Percentiles rank a stretch among this genome's conserved stretches.
Evolutionary conservation across 2,888 invertebrate species (phyloP).

Genomic region (Leptinotarsa peninsularis): DNA sequence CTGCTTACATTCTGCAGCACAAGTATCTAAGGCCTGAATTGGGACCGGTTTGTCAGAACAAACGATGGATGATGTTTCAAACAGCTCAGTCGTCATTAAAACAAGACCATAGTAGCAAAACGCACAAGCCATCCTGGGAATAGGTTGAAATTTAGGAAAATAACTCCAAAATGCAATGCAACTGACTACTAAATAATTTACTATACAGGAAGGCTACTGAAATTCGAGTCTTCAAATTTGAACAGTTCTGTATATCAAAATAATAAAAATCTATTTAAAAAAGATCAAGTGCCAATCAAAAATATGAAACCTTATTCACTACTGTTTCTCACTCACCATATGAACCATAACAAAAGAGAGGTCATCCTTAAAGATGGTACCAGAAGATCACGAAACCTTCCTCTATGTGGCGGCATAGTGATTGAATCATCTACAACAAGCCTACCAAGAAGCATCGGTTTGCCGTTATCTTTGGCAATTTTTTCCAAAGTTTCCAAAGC

Average conservation of each 20-base stretch:
- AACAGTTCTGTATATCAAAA: too few species aligned
- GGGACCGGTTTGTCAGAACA: conserved; percentile 60
- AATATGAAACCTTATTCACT: background rate
- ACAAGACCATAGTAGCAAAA: conserved; percentile 97
- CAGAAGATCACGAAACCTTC: conserved; percentile 78
- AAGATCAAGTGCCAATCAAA: too few species aligned
- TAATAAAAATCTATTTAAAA: too few species aligned
- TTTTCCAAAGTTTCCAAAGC: conserved; percentile 87
- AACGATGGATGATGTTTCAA: conserved; percentile 73
- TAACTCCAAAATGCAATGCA: too few species aligned
- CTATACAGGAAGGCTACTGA: too few species aligned
- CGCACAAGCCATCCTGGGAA: conserved; percentile 86
- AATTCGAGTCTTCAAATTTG: too few species aligned
- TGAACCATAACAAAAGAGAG: conserved; percentile 90
- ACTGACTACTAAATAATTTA: background rate
- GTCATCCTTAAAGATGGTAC: conserved; percentile 86
- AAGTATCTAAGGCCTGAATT: conserved; percentile 66
- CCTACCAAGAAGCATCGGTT: conserved; percentile 87
- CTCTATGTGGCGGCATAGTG: conserved; percentile 72
- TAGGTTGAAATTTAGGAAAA: background rate
- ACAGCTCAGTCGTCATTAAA: conserved; percentile 92
- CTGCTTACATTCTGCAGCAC: conserved; percentile 77
- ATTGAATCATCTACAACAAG: conserved; percentile 83
- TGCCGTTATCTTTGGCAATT: conserved; percentile 89
- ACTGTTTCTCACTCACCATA: conserved; percentile 75